A percentile compares a stretch with the other conserved stretches of the same genome.
phyloP scores from a whole-genome alignment of 2,888 invertebrate genomes.

The Pristionchus maxplancki region DNA sequence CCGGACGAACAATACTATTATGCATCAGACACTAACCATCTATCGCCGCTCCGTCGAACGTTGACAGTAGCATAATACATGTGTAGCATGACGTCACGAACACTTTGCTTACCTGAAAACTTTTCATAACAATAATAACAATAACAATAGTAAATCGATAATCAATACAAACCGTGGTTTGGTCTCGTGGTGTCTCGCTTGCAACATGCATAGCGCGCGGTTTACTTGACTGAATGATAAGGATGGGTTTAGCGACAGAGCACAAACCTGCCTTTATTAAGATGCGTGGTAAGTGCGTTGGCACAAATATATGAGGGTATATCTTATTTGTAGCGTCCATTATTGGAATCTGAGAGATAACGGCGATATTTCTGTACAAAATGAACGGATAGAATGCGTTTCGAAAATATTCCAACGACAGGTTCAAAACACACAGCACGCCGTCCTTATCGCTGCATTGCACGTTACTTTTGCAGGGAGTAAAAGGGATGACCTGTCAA shows the following conservation, averaged over 20 bases:
- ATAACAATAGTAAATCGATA: neutral
- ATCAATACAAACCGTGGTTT: neutral
- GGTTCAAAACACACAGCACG: no score
- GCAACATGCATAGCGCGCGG: no score
- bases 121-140: neutral
- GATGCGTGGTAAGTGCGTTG: no score
- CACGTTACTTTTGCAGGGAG: neutral
- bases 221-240: no score
- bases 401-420: no score
- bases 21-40: neutral
- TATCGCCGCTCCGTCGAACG: neutral
- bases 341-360: no score
- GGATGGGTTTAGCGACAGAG: neutral
- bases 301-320: no score
- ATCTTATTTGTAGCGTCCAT: no score
- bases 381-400: no score
- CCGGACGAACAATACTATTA: no score
- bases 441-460: no score
- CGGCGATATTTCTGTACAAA: no score
- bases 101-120: neutral
- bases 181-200: neutral
- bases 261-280: neutral
- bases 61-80: neutral
- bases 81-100: constrained; percentile 4
- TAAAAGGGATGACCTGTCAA: neutral